phyloP scores from a whole-genome alignment of 2,797 vertebrate genomes.

The Pseudotriccus pelzelni region DNA sequence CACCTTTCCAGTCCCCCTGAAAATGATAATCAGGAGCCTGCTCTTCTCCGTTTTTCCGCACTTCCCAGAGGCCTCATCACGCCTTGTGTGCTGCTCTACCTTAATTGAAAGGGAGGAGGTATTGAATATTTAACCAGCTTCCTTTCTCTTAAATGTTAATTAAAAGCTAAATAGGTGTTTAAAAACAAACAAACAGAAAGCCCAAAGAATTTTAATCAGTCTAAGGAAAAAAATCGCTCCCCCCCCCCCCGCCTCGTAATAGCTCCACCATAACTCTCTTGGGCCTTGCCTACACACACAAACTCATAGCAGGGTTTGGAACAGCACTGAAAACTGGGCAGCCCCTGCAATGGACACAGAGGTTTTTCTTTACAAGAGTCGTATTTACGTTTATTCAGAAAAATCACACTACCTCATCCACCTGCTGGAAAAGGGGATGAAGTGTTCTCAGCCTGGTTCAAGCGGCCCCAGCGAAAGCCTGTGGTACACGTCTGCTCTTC shows the following conservation, averaged over 20 bases:
- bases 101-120: slow-evolving; percentile 71
- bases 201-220: slow-evolving; percentile 65
- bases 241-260: neutral
- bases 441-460: neutral
- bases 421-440: neutral
- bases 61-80: slow-evolving; percentile 66
- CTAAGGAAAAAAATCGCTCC: slow-evolving; percentile 43
- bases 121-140: slow-evolving; percentile 68
- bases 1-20: slow-evolving; percentile 47
- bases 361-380: neutral
- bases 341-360: accelerated
- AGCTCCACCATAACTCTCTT: slow-evolving; percentile 28
- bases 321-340: neutral
- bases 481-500: neutral
- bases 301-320: neutral
- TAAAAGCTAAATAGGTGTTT: slow-evolving; percentile 70
- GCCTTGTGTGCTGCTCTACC: slow-evolving; percentile 17
- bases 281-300: neutral
- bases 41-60: slow-evolving; percentile 22
- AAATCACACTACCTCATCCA: accelerated
- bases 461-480: neutral
- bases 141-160: slow-evolving; percentile 66
- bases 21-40: slow-evolving; percentile 44
- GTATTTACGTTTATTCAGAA: neutral
- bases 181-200: slow-evolving; percentile 65